These are phyloP conservation scores for Diplodus puntazzo DNA, from an alignment of 2,797 vertebrate genomes.

Conservation along the genomic window DNA sequence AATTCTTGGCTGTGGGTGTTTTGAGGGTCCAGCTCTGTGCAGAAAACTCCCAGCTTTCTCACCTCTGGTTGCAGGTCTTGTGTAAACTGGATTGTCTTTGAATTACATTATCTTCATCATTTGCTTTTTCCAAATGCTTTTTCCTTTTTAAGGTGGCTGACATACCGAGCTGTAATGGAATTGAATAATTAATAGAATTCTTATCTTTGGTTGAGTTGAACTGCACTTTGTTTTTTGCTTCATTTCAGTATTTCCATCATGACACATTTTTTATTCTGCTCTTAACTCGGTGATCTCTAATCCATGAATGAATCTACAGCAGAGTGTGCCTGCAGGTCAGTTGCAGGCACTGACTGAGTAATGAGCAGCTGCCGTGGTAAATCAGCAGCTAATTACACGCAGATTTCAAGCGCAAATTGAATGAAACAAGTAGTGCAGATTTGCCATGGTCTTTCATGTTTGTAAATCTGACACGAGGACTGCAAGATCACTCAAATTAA, in stretches of 20 bases:
- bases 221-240: background rate
- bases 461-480: conserved; percentile 18
- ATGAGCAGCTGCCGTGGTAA: conserved; percentile 37
- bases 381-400: conserved; percentile 36
- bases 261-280: conserved; percentile 3
- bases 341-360: background rate
- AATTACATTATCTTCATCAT: background rate
- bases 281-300: conserved; percentile 6
- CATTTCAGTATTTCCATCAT: background rate
- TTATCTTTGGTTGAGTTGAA: background rate
- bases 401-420: conserved; percentile 12
- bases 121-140: background rate
- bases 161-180: background rate
- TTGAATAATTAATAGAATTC: background rate
- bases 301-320: conserved; percentile 1
- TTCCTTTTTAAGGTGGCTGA: background rate
- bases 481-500: background rate
- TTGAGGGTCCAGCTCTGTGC: too few relatives aligned
- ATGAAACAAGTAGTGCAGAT: conserved; percentile 24
- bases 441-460: conserved; percentile 6
- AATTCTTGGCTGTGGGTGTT: too few relatives aligned
- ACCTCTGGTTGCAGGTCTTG: background rate
- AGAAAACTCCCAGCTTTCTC: background rate
- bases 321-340: conserved; percentile 13
- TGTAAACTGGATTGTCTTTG: conserved; percentile 2